These are phyloP conservation scores for Heliconius nattereri DNA, from an alignment of 1,140 invertebrate genomes.

Conservation along the genomic window DNA sequence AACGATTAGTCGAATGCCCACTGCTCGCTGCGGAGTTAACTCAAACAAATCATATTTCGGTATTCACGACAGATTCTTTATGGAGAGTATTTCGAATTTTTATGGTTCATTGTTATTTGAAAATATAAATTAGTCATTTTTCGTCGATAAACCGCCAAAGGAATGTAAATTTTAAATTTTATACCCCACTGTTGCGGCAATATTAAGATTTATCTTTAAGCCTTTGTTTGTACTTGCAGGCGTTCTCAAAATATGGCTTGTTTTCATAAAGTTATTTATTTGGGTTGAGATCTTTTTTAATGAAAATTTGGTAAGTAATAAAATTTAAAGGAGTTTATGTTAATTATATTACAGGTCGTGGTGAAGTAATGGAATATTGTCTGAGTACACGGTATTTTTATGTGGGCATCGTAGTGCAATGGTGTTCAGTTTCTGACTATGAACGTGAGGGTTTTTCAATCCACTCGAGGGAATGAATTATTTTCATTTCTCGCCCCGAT, in stretches of 20 bases:
- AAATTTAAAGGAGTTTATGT: neutral
- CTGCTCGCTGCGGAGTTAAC: slow-evolving; percentile 36
- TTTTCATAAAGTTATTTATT: neutral
- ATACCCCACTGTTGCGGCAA: slow-evolving; percentile 16
- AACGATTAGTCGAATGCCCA: slow-evolving; percentile 44
- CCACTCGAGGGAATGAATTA: too few species aligned
- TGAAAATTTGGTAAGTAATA: neutral
- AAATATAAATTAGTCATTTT: slow-evolving; percentile 39
- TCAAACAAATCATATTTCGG: slow-evolving; percentile 50
- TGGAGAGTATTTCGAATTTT: slow-evolving; percentile 45
- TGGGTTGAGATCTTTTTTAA: neutral
- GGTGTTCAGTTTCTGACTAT: too few species aligned
- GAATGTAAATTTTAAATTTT: slow-evolving; percentile 25
- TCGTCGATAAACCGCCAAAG: slow-evolving; percentile 24
- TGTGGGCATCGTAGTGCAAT: too few species aligned
- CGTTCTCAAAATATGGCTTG: slow-evolving; percentile 8
- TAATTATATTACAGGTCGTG: neutral
- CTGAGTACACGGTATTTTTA: too few species aligned
- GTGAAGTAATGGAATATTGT: neutral
- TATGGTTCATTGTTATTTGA: slow-evolving; percentile 57
- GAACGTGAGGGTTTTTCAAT: too few species aligned
- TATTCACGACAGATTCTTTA: slow-evolving; percentile 51
- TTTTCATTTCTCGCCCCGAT: too few species aligned
- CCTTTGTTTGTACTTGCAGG: neutral
- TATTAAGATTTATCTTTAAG: slow-evolving; percentile 22